Base-by-base conservation (phyloP, 2,888 invertebrate genomes). In the Drosophila lacicola region DNA sequence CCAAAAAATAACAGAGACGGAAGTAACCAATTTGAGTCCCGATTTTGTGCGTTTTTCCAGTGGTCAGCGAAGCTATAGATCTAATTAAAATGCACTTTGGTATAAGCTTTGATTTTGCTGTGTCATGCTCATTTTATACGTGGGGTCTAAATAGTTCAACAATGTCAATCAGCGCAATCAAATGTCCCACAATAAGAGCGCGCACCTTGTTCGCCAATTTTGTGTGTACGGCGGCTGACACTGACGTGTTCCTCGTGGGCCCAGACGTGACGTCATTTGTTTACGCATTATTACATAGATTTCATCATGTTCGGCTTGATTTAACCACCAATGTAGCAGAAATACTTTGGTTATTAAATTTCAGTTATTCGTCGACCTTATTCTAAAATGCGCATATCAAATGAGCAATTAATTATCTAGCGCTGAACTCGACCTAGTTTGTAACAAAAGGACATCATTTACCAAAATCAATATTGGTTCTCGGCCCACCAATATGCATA, bases 161-260 rank as follows among this genome's bases (percentile, higher is more conserved):
- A 45, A 41, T 63, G 68, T 50, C 73, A 61, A 68, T 67, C 58
- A 56, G 25, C 54, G 13, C 53, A 74, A 51, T 66, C 57, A 63
- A 46, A 63, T 76, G 49, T 57, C 51, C 41, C 19, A 33, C 36
- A 46, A 54, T 56, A 39, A 41, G 9, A 41, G 19, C 37, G 71
- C 57, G 45, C 51, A 77, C 73, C 78, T 72, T 71, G 49, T 45
- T 63, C 58, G 41, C 56, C 67, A 67, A 36, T 45, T 54, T n/a
- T n/a, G 41, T 70, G 17, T 50, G 46, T 19, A 14, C 19, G 14
- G 6, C 6, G 36, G 41, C 29, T 61, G 60, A 34, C 61, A 65
- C 67, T 80, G 80, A 80, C 80, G 84, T 80, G 80, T 78, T 74
- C 78, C 68, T 70, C 65, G 63, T 70, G 61, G 58, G 13, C 25